A percentile compares a stretch with the other conserved stretches of the same genome.
These are phyloP conservation scores for Falco naumanni DNA, from an alignment of 2,797 vertebrate genomes.

Conservation along the genomic window DNA sequence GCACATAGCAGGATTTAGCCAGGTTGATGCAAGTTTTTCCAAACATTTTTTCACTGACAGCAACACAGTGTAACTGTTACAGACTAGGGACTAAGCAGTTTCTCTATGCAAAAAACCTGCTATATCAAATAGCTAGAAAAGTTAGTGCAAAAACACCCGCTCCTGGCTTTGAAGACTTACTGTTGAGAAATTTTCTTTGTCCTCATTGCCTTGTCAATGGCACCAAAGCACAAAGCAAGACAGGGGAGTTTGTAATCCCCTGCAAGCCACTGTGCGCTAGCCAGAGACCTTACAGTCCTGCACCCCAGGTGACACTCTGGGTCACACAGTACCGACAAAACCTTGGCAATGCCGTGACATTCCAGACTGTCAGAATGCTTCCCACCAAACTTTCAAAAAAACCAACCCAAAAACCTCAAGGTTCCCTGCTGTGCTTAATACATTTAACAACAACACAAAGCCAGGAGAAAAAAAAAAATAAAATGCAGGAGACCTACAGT, in stretches of 20 bases:
- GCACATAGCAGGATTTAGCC: neutral
- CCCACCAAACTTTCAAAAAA: neutral
- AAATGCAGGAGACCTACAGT: fast-evolving
- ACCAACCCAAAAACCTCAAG: neutral
- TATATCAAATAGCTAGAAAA: neutral
- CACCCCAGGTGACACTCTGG: fast-evolving
- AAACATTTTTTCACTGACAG: neutral
- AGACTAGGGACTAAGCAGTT: neutral
- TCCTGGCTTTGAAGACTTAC: neutral
- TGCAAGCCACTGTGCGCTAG: neutral
- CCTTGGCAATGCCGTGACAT: neutral
- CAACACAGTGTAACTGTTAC: neutral
- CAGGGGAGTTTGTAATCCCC: neutral
- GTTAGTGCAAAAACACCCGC: neutral
- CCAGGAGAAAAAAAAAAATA: neutral
- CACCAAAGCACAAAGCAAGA: neutral
- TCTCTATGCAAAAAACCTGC: neutral
- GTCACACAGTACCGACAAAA: neutral
- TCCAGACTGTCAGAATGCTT: neutral
- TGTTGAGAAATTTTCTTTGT: neutral
- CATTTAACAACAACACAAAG: neutral
- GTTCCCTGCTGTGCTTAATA: neutral
- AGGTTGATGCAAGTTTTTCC: neutral
- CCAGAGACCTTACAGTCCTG: neutral
- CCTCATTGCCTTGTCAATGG: neutral